These are phyloP conservation scores for Eurypyga helias DNA, from an alignment of 2,113 vertebrate genomes.

Conservation along the genomic window DNA sequence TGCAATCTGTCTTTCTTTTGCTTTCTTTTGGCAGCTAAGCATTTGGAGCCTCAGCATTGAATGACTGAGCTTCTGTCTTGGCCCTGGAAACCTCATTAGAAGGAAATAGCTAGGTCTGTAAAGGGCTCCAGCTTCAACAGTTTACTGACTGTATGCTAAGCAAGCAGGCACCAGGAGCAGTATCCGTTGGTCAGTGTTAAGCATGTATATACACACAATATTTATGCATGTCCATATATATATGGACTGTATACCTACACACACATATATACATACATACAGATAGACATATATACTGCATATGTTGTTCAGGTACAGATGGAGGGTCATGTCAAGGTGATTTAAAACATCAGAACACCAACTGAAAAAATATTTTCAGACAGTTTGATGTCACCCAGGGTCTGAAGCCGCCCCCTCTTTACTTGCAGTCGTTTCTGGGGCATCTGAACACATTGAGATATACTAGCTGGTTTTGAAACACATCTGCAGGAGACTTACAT, in stretches of 20 bases:
- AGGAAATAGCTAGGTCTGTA: neutral
- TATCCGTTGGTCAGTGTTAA: neutral
- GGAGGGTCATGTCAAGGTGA: neutral
- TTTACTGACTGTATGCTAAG: neutral
- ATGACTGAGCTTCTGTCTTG: neutral
- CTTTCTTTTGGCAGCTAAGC: neutral
- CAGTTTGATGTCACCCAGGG: neutral
- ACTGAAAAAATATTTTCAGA: neutral
- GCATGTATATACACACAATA: no score
- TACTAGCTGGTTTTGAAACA: neutral
- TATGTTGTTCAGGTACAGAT: neutral
- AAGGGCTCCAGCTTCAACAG: neutral
- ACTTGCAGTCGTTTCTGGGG: neutral
- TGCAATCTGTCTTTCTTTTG: neutral
- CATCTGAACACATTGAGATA: rapidly evolving
- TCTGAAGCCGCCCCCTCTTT: neutral
- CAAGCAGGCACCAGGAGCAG: neutral
- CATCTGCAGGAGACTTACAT: rapidly evolving
- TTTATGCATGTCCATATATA: rapidly evolving
- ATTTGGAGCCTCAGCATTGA: neutral
- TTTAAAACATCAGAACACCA: neutral
- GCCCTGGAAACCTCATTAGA: neutral
- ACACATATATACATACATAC: no score
- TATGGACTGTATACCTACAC: rapidly evolving
- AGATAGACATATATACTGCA: rapidly evolving